These are phyloP conservation scores for Spodoptera frugiperda DNA, from an alignment of 1,140 invertebrate species.

Conservation along the genomic window DNA sequence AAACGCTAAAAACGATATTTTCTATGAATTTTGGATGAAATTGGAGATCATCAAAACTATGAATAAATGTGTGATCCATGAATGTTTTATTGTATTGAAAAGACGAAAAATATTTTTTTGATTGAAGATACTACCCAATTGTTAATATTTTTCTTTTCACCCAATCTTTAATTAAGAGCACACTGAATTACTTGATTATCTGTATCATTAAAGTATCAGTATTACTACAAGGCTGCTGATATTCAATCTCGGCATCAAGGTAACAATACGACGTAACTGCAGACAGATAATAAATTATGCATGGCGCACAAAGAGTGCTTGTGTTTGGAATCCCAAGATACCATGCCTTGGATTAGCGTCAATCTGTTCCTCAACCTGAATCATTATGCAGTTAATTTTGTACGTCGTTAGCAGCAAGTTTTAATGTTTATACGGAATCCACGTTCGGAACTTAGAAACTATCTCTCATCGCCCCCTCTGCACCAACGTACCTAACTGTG, in stretches of 20 bases:
- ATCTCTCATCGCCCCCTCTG: slow-evolving; percentile 19
- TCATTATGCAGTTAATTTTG: slow-evolving; percentile 73
- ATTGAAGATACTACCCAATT: too few relatives aligned
- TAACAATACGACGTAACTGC: slow-evolving; percentile 49
- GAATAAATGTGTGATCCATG: too few relatives aligned
- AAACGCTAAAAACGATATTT: too few relatives aligned
- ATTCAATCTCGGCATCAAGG: slow-evolving; percentile 55
- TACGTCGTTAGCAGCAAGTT: slow-evolving; percentile 61
- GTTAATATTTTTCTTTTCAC: not conserved
- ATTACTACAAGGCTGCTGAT: slow-evolving; percentile 50
- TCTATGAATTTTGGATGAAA: too few relatives aligned
- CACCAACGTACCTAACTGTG: not conserved
- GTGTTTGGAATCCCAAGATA: slow-evolving; percentile 54
- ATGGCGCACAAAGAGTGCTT: slow-evolving; percentile 48
- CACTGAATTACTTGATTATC: slow-evolving; percentile 21
- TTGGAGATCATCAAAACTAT: too few relatives aligned
- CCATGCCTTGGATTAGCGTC: slow-evolving; percentile 59
- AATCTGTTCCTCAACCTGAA: slow-evolving; percentile 50
- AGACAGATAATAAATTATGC: slow-evolving; percentile 56
- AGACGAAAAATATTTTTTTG: too few relatives aligned
- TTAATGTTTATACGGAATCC: slow-evolving; percentile 52
- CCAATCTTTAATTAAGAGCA: not conserved
- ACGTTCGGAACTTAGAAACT: slow-evolving; percentile 23
- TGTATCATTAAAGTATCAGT: slow-evolving; percentile 32
- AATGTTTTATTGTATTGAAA: too few relatives aligned